Conservation (phyloP, 2,113 vertebrate genomes). For the Zosterops japonicus region DNA sequence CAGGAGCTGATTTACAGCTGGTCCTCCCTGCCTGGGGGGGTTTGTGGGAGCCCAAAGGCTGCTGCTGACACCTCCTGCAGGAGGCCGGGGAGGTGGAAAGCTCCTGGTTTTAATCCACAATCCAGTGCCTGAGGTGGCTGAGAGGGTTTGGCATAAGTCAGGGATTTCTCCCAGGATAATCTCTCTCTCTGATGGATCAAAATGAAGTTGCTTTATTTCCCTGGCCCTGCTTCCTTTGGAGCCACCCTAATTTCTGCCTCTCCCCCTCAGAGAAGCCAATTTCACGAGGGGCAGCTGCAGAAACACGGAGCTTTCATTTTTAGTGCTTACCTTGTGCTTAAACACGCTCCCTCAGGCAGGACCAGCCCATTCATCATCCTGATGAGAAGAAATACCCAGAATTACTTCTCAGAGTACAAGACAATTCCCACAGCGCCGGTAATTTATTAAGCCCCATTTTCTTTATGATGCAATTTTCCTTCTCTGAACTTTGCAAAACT, state of each 20-base stretch:
- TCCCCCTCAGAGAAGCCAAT: neutral
- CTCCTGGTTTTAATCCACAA: neutral
- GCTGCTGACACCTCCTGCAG: neutral
- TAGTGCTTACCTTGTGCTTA: neutral
- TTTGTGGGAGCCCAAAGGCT: neutral
- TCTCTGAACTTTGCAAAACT: neutral
- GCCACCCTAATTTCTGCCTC: neutral
- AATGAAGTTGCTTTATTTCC: neutral
- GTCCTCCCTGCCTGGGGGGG: neutral
- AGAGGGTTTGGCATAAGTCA: neutral
- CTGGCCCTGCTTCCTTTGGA: neutral
- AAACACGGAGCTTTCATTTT: neutral
- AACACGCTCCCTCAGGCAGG: neutral
- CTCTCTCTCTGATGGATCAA: neutral
- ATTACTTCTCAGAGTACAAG: neutral
- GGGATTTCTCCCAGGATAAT: neutral
- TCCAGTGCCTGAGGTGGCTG: neutral
- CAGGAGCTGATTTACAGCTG: neutral
- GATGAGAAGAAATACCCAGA: neutral
- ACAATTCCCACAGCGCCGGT: neutral
- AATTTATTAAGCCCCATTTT: neutral
- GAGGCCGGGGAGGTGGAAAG: neutral
- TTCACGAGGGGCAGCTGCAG: neutral
- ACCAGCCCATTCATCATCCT: neutral
- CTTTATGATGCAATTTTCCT: neutral